Base-by-base conservation (phyloP, 2,113 vertebrate genomes). In the Poeciliopsis turrubarensis region DNA sequence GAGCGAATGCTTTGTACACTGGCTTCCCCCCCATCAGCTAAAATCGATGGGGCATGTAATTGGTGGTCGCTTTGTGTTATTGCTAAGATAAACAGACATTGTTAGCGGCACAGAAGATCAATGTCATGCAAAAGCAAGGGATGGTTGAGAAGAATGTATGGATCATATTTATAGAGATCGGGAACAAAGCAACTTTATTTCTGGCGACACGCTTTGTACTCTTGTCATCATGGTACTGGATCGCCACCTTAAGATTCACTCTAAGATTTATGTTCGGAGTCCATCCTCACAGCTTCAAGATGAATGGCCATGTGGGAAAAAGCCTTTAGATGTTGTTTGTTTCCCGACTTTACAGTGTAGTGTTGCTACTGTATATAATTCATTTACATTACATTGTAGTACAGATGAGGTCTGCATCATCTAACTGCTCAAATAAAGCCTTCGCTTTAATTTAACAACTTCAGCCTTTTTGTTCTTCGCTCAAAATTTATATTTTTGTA, bases 11-110 rank as follows among this genome's bases (percentile, higher is more conserved):
- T 90, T 90, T 91, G 86, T 88, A 79, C 86, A 85, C 44, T 81
- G 41, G 82, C 80, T 75, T 86, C 84, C 77, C 77, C 77, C 79
- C 80, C 82, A 84, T 89, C 87, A 87, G 77, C 77, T 86, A 77
- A 83, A 89, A 89, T 90, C 87, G 87, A 92, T 90, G 90, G 83
- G 79, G 85, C 89, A 84, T 91, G 87, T 93, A 93, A 93, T 92
- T 91, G 89, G 81, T 29, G 84, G 81, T 81, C 88, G 92, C 87
- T 92, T 91, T 91, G 82, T 85, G 87, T 75, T 88, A 93, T 89
- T 91, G 90, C 85, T 84, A 86, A 84, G 90, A 91, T 92, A 91
- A 91, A 91, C 86, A 89, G 85, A 89, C 87, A 87, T 89, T 86
- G 91, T 85, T 87, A 87, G 51, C 44, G 74, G 84, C 78, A 77